Evolutionary conservation across 2,888 invertebrate genomes (phyloP), one percentile per base, ranked within the genome.

Genomic region (Rhabditophanes sp.): DNA sequence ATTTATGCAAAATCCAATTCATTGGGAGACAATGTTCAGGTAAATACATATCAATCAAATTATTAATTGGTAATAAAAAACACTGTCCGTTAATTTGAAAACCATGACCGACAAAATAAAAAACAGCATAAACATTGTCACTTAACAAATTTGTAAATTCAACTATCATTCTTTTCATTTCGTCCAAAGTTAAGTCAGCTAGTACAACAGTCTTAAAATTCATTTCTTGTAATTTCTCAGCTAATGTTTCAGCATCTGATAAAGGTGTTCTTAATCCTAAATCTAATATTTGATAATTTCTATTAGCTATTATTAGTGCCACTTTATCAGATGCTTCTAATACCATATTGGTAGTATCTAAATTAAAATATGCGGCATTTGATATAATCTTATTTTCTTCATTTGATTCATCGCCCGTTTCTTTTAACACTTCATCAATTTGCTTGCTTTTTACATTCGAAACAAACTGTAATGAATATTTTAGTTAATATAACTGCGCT

Each of bases 81-180:
- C 67, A 66, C 37, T 66, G 63, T 12, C 66, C 67, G 30, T 64
- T 54, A 18, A 65, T 65, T 39, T 69, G 68, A 46, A 69, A 68
- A 2, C 69, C 69, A 42, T 69, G 69, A 1, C 69, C 69, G 37
- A 66, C 68, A 42, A 68, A 69, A 44, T 69, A 69, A 41, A 65
- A 60, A 8, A 65, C 53, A 9, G 64, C 65, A 39, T 65, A 66
- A 12, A 65, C 67, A 15, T 67, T 68, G 17, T 55, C 50, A 14
- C 65, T 65, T n/a, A 69, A 45, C 18, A 69, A 48, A 37, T 65
- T 53, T 32, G 59, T 53, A 44, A 68, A 69, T 33, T 66, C 63
- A n/a, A 54, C 35, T 9, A 69, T 61, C 8, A 68, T 64, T 31
- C 57, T 55, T 23, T 56, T 47, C 64, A 68, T 68, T 39, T 69